Percentiles rank a stretch among this genome's conserved stretches.
These are phyloP conservation scores for Percopsis transmontana DNA, from an alignment of 2,113 vertebrate genomes.

Conservation along the genomic window DNA sequence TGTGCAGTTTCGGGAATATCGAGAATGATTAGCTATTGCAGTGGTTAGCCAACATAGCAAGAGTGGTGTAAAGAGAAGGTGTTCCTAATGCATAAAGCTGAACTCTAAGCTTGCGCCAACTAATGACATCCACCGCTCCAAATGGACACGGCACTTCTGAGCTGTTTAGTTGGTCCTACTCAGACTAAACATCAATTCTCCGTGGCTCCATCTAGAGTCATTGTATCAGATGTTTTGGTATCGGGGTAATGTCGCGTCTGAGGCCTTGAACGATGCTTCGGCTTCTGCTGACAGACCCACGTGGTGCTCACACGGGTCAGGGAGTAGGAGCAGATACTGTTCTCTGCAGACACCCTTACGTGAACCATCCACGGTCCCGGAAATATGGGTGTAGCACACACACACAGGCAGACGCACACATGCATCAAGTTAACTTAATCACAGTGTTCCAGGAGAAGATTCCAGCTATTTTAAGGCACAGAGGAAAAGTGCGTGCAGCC, in stretches of 20 bases:
- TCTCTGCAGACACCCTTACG: not conserved
- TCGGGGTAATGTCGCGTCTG: not conserved
- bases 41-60: too few species aligned
- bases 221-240: not conserved
- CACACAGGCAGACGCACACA: slow-evolving; percentile 7
- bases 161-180: not conserved
- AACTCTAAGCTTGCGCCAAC: not conserved
- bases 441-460: slow-evolving; percentile 51
- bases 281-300: not conserved
- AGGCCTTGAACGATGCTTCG: not conserved
- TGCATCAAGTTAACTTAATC: slow-evolving; percentile 20
- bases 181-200: not conserved
- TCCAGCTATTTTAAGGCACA: slow-evolving; percentile 56
- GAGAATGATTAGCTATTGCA: too few species aligned
- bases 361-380: not conserved
- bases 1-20: too few species aligned
- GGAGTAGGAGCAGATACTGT: not conserved
- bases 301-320: not conserved
- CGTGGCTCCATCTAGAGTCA: not conserved
- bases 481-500: slow-evolving; percentile 3
- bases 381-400: slow-evolving; percentile 4
- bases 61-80: too few species aligned
- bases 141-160: slow-evolving; percentile 1
- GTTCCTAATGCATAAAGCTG: too few species aligned
- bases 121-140: not conserved